Percentiles rank a stretch among this genome's conserved stretches.
Conservation (phyloP, 2,888 invertebrate genomes). For the Scelioninae gen. 2 region DNA sequence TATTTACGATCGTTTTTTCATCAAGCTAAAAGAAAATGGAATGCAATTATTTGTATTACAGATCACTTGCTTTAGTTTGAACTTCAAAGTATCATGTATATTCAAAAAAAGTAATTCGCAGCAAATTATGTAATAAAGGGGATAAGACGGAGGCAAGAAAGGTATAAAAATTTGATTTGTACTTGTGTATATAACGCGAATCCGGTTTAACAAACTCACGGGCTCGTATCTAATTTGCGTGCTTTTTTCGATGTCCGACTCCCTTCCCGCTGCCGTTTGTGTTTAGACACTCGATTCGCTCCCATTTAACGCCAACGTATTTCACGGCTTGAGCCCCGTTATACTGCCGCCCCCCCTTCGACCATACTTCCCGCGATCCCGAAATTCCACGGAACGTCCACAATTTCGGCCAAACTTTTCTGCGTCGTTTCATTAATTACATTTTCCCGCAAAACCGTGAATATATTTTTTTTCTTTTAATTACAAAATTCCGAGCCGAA, state of each 20-base stretch:
- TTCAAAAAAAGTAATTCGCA: no score
- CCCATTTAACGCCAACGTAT: slow-evolving; percentile 48
- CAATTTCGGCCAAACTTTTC: slow-evolving; percentile 25
- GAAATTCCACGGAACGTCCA: slow-evolving; percentile 27
- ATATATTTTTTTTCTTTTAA: slow-evolving; percentile 35
- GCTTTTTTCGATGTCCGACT: slow-evolving; percentile 31
- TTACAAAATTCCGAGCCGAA: slow-evolving; percentile 38
- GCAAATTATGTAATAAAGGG: no score
- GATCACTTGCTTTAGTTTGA: no score
- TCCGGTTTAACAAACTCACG: slow-evolving; percentile 38
- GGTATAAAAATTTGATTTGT: no score
- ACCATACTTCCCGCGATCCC: slow-evolving; percentile 20
- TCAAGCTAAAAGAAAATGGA: no score
- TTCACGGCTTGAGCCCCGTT: slow-evolving; percentile 37
- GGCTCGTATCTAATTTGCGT: slow-evolving; percentile 43
- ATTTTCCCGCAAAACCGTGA: slow-evolving; percentile 21
- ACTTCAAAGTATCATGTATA: no score
- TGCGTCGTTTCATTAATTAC: slow-evolving; percentile 22
- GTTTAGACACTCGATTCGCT: slow-evolving; percentile 42
- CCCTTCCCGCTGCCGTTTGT: slow-evolving; percentile 35
- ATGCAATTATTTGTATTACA: no score
- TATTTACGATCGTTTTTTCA: no score
- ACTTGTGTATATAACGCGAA: no score
- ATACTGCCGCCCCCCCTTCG: slow-evolving; percentile 36
- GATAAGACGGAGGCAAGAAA: no score